Conservation (phyloP, 2,797 vertebrate genomes). For the Borostomias antarcticus region DNA sequence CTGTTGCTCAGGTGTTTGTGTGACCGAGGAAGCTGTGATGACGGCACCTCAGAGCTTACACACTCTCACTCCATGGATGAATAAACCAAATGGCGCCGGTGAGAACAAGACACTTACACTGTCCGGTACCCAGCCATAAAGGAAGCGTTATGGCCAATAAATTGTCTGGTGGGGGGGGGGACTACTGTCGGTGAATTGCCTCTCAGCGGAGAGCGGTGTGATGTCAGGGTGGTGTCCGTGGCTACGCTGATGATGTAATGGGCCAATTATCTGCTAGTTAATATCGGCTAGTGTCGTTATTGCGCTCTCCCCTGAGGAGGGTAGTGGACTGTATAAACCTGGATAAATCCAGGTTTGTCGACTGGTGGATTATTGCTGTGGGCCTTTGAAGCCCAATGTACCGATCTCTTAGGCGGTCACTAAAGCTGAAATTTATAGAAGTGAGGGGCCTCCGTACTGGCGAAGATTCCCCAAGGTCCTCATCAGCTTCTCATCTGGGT, state of each 20-base stretch:
- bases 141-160: constrained; percentile 32
- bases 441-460: constrained; percentile 10
- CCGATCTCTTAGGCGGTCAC: constrained; percentile 8
- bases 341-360: constrained; percentile 24
- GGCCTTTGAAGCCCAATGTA: background rate
- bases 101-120: constrained; percentile 41
- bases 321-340: too few relatives aligned
- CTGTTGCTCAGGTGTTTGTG: background rate
- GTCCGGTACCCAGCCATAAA: constrained; percentile 47
- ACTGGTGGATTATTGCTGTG: constrained; percentile 4
- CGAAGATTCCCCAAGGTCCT: constrained; percentile 1
- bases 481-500: background rate
- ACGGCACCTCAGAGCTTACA: constrained; percentile 31
- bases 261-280: constrained; percentile 34
- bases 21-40: background rate
- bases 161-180: constrained; percentile 28
- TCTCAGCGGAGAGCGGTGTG: constrained; percentile 26
- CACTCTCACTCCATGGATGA: constrained; percentile 39
- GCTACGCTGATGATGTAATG: constrained; percentile 35
- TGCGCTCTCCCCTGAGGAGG: background rate
- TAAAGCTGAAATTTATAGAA: constrained; percentile 13
- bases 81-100: constrained; percentile 39
- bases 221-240: constrained; percentile 13
- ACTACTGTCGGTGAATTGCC: constrained; percentile 37
- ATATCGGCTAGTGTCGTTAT: constrained; percentile 7